phyloP scores from a whole-genome alignment of 2,113 vertebrate species.

The Phrynosoma blainvillii region DNA sequence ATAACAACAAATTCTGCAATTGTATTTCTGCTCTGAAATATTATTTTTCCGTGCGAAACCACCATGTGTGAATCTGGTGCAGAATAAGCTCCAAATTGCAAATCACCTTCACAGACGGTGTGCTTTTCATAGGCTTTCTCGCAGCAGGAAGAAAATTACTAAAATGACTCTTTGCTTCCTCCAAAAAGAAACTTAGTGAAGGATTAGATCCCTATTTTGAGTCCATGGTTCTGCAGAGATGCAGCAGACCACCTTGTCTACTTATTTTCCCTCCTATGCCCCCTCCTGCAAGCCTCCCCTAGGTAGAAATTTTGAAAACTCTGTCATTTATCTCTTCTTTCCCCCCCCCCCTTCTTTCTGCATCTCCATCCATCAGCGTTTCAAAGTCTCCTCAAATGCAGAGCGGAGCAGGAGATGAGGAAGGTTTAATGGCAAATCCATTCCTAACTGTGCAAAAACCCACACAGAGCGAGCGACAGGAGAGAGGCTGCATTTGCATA shows the following conservation, averaged over 20 bases:
- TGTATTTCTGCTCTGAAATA: too few relatives aligned
- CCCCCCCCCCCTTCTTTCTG: conserved; percentile 54
- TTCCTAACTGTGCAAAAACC: conserved; percentile 75
- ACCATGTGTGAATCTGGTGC: too few relatives aligned
- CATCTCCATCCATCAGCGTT: conserved; percentile 82
- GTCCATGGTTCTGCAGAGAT: too few relatives aligned
- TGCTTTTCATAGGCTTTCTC: neutral
- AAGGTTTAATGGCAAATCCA: conserved; percentile 78
- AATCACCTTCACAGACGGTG: too few relatives aligned
- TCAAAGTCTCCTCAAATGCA: conserved; percentile 76
- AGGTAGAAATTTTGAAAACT: conserved; percentile 73
- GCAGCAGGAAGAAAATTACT: neutral
- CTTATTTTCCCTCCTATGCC: too few relatives aligned
- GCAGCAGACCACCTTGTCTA: too few relatives aligned
- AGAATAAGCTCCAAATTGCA: too few relatives aligned
- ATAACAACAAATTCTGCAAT: too few relatives aligned
- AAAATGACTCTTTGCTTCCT: too few relatives aligned
- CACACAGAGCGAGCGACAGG: conserved; percentile 74
- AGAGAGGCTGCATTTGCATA: conserved; percentile 84
- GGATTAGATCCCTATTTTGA: too few relatives aligned
- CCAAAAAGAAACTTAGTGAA: too few relatives aligned
- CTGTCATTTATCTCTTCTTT: conserved; percentile 71
- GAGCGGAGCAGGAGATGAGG: conserved; percentile 75
- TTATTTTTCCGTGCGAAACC: too few relatives aligned
- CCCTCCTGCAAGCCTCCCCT: neutral